Evolutionary conservation across 2,797 vertebrate species (phyloP).

Genomic region (Sternarchorhynchus goeldii): DNA sequence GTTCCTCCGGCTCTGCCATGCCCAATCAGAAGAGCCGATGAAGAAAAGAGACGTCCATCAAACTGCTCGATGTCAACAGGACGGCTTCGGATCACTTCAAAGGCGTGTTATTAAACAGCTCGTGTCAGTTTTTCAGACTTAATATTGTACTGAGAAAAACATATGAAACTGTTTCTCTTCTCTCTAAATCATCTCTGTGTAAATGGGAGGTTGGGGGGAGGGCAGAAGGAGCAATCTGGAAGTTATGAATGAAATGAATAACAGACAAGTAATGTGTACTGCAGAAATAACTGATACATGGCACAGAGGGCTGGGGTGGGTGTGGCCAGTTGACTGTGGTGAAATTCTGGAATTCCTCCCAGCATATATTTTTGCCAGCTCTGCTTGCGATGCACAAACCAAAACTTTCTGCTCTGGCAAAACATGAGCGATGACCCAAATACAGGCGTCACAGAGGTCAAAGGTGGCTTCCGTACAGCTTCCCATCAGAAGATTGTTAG

Average conservation of each 20-base stretch:
- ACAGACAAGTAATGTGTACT: neutral
- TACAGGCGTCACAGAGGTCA: neutral
- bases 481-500: neutral
- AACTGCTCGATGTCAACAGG: too few species aligned
- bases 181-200: neutral
- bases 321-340: constrained; percentile 1
- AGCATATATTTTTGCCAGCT: neutral
- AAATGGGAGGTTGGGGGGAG: neutral
- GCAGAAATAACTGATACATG: constrained; percentile 1
- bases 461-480: neutral
- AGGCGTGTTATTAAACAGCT: too few species aligned
- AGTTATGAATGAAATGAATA: constrained; percentile 33
- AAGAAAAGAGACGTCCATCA: neutral
- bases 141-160: too few species aligned
- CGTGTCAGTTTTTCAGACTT: too few species aligned
- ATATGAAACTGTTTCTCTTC: neutral
- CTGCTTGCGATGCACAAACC: neutral
- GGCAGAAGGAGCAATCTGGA: constrained; percentile 9
- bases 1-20: too few species aligned
- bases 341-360: constrained; percentile 27
- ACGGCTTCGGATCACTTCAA: too few species aligned
- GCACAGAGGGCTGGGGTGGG: constrained; percentile 11
- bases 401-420: neutral
- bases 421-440: neutral
- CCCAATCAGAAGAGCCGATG: neutral